Base-by-base conservation (phyloP, 2,113 vertebrate species). In the Benitochromis conjunctus region DNA sequence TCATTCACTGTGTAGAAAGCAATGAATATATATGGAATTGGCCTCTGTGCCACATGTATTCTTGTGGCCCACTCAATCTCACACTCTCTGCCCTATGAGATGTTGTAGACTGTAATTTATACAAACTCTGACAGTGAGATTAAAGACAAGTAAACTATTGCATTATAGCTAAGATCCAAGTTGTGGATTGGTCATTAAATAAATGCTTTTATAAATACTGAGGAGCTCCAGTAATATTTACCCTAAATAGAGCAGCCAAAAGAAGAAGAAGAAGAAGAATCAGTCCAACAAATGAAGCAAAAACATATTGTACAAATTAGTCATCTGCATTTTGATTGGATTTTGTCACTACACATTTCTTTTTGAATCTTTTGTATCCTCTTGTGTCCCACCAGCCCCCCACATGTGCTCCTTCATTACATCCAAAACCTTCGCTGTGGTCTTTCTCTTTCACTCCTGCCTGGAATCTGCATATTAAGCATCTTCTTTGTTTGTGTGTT, bases 21-120 rank as follows among this genome's bases (percentile, higher is more conserved):
- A 76, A 34, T 34, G 26, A 76, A 31, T 31, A 74, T 48, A 29
- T 74, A 74, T 74, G 66, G 66, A 48, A 48, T 48, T 74, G 66
- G 9, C 29, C 66, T 26, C 41, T 83, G 81, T 66, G 77, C 48
- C 69, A 29, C 2, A 3, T 71, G 57, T 29, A 46, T 74, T 79
- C 38, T 46, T 83, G 36, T 46, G 77, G 80, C 66, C 88, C 66
- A 36, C 74, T 79, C 69, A 79, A 36, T 34, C 69, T 19, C 66
- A 48, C 81, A 69, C 69, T 87, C 69, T 85, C 58, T 24, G 48
- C 46, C 3, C 41, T 80, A 24, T 87, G 83, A 84, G 29, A 34
- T 62, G 11, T n/a, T 57, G 71, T 29, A 51, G 71, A 53, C 79
- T 91, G 79, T 89, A 89, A 90, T 90, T 90, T 82, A 69, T 79